Evolutionary conservation across 2,113 vertebrate species (phyloP).

Genomic region (Pholis gunnellus): DNA sequence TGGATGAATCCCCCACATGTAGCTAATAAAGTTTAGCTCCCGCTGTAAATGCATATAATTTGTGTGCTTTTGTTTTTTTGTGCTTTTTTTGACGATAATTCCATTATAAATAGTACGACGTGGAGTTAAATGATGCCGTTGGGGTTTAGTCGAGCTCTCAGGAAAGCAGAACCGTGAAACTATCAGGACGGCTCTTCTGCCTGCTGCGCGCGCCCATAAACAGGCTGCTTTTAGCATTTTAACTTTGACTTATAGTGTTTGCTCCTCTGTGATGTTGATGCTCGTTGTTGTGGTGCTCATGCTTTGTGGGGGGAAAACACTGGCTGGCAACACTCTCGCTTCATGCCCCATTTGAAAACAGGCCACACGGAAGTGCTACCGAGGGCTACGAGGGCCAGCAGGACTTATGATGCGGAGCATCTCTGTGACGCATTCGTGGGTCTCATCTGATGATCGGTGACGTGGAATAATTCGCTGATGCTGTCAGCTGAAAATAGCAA

Average conservation of each 20-base stretch:
- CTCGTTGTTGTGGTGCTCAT: neutral
- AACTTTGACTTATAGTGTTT: neutral
- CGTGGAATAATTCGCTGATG: conserved; percentile 52
- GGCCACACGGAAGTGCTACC: conserved; percentile 24
- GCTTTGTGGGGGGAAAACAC: neutral
- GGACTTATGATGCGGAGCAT: conserved; percentile 10
- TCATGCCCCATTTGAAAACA: conserved; percentile 31
- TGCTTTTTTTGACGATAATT: neutral
- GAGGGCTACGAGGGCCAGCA: neutral
- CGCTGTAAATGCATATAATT: neutral
- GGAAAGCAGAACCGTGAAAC: neutral
- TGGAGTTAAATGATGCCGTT: neutral
- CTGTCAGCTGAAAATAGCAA: conserved; percentile 49
- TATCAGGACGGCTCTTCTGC: neutral
- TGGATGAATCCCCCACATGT: neutral
- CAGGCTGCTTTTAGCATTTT: neutral
- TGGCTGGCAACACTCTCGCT: neutral
- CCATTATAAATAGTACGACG: neutral
- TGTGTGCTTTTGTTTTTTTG: conserved; percentile 37
- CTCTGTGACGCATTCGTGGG: conserved; percentile 18
- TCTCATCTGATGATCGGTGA: conserved; percentile 53
- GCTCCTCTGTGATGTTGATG: neutral
- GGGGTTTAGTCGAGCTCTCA: neutral
- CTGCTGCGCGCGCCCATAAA: neutral
- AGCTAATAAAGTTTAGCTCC: neutral